Base-by-base conservation (phyloP, 2,888 invertebrate genomes). In the Heteromurus nitidus region DNA sequence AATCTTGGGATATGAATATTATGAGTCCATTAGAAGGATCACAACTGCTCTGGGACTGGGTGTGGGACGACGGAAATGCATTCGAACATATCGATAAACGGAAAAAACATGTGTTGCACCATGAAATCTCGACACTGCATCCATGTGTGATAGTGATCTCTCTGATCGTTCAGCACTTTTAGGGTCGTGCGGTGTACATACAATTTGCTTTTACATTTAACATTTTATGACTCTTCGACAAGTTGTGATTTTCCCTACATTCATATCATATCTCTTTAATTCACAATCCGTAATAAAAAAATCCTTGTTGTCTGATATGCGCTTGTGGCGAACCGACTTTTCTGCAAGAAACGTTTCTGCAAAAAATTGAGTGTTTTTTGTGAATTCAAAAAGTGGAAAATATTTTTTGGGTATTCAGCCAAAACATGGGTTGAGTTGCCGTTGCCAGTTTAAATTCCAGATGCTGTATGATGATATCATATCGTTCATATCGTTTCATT, bases 371-470 rank as follows among this genome's bases (percentile, higher is more conserved):
- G 1, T 60, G 9, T 44, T 44, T 44, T 47, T 44, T 26, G 26
- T 60, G 55, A 22, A 30, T 30, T 60, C 20, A 68, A 68, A 68
- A 68, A 18, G 44, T 44, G 47, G 64, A 42, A 65, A 75, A 58
- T 47, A 67, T 68, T 60, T 76, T 60, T 76, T n/a, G 76, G 76
- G 76, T 76, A n/a, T 50, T 76, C 67, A 60, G 74, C 76, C 67
- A 76, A 76, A 30, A 55, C 58, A 7, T 7, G n/a, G 20, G 55
- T 22, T 2, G 22, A 22, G 22, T 55, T 3, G 22, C 42, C 18
- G 20, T 60, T 76, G 68, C 68, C 67, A 76, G 58, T 44, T 68
- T 22, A 28, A 47, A 67, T 67, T 76, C 68, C 76, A 68, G 68
- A 67, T 68, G 47, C 31, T 31, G 73, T n/a, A 55, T 42, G 42